phyloP scores from a whole-genome alignment of 2,113 vertebrate species.

The Bufo bufo region DNA sequence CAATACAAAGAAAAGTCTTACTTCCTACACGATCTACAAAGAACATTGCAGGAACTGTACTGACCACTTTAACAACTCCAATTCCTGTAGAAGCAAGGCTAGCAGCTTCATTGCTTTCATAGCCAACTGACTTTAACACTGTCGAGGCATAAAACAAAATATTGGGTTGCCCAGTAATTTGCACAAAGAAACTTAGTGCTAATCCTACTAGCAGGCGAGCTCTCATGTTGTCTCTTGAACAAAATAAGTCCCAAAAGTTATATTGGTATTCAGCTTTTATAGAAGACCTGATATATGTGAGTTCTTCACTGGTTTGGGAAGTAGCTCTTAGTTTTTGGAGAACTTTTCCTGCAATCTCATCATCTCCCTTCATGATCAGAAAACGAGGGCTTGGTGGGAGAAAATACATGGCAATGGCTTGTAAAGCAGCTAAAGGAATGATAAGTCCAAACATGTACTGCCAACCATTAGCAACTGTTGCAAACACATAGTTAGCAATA shows the following conservation, averaged over 20 bases:
- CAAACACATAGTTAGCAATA: conserved; percentile 86
- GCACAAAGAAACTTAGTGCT: conserved; percentile 87
- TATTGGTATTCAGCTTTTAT: conserved; percentile 88
- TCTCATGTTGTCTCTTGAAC: conserved; percentile 87
- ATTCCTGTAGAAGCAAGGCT: conserved; percentile 91
- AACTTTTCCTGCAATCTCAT: conserved; percentile 80
- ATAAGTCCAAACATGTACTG: conserved; percentile 88
- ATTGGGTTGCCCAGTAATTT: conserved; percentile 92
- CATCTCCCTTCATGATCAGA: conserved; percentile 80
- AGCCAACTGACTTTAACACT: conserved; percentile 89
- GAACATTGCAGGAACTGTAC: conserved; percentile 85
- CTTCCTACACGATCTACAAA: conserved; percentile 90
- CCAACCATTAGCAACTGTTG: conserved; percentile 81
- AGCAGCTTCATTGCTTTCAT: conserved; percentile 88
- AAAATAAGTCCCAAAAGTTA: conserved; percentile 84
- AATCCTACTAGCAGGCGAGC: conserved; percentile 84
- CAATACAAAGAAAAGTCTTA: conserved; percentile 87
- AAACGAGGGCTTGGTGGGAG: conserved; percentile 93
- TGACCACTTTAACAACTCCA: conserved; percentile 88
- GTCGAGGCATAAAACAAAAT: conserved; percentile 93
- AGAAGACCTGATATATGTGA: conserved; percentile 81
- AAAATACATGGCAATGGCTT: conserved; percentile 82
- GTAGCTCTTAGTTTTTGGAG: conserved; percentile 78
- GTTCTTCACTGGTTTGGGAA: conserved; percentile 77
- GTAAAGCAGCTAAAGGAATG: conserved; percentile 83